These are phyloP conservation scores for Bombycilla garrulus DNA, from an alignment of 2,113 vertebrate genomes.

Conservation along the genomic window DNA sequence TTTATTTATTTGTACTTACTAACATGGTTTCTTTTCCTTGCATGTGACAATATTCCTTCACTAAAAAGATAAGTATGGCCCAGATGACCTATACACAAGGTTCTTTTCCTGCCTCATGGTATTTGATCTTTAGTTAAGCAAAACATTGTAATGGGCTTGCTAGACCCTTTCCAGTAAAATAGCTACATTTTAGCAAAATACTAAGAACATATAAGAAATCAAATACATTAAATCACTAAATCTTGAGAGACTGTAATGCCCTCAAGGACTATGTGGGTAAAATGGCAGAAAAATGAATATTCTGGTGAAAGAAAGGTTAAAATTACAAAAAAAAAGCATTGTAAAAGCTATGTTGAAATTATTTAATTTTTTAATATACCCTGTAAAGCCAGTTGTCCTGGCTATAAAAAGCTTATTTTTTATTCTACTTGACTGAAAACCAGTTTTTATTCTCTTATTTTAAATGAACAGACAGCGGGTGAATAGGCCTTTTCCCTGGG, in stretches of 20 bases:
- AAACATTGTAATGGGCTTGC: background rate
- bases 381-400: background rate
- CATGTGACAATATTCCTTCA: background rate
- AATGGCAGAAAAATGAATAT: background rate
- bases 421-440: background rate
- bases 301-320: background rate
- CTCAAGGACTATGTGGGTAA: background rate
- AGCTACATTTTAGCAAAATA: background rate
- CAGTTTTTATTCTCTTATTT: background rate
- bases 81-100: background rate
- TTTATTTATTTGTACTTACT: background rate
- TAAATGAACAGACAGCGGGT: background rate
- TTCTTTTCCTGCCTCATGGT: background rate
- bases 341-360: background rate
- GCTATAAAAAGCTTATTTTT: background rate
- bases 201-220: background rate
- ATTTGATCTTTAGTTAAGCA: background rate
- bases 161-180: background rate
- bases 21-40: background rate
- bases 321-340: background rate
- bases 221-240: background rate
- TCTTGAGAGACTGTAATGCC: background rate
- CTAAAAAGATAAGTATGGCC: background rate
- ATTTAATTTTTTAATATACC: background rate
- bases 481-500: background rate